Conservation (phyloP, 2,113 vertebrate species). For the Chinchilla lanigera region DNA sequence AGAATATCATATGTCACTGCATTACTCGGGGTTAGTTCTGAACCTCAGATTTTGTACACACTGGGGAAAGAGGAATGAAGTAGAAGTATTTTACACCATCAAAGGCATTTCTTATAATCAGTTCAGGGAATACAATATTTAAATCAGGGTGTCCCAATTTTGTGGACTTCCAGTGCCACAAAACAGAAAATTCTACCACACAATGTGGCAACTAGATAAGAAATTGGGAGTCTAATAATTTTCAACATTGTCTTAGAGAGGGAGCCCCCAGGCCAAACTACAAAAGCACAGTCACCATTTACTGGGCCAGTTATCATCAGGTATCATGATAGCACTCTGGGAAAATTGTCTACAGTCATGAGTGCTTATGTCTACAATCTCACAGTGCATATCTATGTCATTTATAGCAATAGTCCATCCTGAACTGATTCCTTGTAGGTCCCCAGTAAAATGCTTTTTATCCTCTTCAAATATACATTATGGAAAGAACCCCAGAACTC, state of each 20-base stretch:
- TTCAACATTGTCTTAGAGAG: not conserved
- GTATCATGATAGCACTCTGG: not conserved
- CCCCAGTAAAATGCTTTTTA: not conserved
- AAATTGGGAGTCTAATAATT: not conserved
- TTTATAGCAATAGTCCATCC: not conserved
- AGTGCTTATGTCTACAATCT: not conserved
- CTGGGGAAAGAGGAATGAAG: slow-evolving; percentile 55
- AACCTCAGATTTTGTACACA: slow-evolving; percentile 12
- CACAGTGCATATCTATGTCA: not conserved
- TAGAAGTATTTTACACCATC: not conserved
- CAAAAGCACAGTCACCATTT: not conserved
- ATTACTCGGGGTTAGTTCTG: slow-evolving; percentile 51
- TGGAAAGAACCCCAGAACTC: not conserved
- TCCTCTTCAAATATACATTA: not conserved
- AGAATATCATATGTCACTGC: not conserved
- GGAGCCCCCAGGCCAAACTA: not conserved
- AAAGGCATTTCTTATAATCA: slow-evolving; percentile 49
- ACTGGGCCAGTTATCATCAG: not conserved
- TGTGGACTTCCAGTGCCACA: not conserved
- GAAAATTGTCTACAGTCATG: not conserved
- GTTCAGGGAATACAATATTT: slow-evolving; percentile 35
- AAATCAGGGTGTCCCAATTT: not conserved
- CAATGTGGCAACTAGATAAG: not conserved
- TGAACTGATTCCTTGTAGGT: not conserved
- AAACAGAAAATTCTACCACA: not conserved